phyloP scores from a whole-genome alignment of 2,888 invertebrate species.

The Microplitis deprimator region DNA sequence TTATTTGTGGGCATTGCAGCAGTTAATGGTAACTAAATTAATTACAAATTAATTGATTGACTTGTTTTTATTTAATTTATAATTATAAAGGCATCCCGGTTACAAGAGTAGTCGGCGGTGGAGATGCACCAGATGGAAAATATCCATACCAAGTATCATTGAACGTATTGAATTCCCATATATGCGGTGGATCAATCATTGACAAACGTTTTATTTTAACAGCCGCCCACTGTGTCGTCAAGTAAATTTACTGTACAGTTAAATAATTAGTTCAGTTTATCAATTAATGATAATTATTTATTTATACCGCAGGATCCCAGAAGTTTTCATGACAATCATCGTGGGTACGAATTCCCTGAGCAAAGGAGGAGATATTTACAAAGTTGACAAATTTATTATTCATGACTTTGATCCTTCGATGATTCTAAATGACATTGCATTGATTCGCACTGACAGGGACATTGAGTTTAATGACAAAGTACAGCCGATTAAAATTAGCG shows the following conservation, averaged over 20 bases:
- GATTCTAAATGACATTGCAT: constrained; percentile 57
- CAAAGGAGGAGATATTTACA: constrained; percentile 46
- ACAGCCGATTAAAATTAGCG: constrained; percentile 53
- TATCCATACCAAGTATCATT: constrained; percentile 74
- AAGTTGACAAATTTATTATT: constrained; percentile 40
- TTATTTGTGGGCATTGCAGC: neutral
- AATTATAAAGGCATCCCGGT: neutral
- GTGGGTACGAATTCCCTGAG: constrained; percentile 50
- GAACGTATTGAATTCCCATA: constrained; percentile 70
- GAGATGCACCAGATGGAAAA: constrained; percentile 73
- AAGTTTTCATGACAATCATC: constrained; percentile 43
- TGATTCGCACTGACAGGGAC: constrained; percentile 53
- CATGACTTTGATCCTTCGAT: constrained; percentile 47
- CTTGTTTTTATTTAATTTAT: neutral
- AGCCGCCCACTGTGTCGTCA: constrained; percentile 74
- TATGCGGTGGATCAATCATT: constrained; percentile 75
- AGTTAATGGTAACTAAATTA: neutral
- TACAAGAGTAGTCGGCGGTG: constrained; percentile 70
- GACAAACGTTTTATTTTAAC: constrained; percentile 73
- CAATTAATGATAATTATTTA: no score
- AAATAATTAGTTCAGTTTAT: neutral
- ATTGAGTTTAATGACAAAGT: constrained; percentile 55
- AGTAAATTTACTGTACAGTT: constrained; percentile 62
- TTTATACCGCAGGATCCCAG: constrained; percentile 35
- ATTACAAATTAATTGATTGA: neutral